Conservation (phyloP, 2,888 invertebrate species). For the Thecophora atra region DNA sequence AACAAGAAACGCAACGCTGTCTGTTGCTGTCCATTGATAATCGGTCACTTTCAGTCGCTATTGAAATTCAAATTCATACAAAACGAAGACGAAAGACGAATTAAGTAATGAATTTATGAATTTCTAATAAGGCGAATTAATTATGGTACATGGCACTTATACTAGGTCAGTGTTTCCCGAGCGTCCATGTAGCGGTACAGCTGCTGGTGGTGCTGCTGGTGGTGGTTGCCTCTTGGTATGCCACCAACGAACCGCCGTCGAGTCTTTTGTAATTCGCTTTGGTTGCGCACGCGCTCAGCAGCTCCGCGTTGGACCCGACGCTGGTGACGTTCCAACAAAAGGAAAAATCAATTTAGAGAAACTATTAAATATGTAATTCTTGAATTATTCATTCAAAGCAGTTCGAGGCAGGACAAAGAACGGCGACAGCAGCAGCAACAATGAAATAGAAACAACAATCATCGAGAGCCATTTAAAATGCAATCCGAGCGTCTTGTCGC, state of each 20-base stretch:
- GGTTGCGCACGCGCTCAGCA: slow-evolving; percentile 20
- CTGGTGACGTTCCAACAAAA: neutral
- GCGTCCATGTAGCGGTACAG: neutral
- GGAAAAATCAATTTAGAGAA: slow-evolving; percentile 6
- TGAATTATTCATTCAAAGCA: slow-evolving; percentile 35
- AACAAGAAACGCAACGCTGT: no score
- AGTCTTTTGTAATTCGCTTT: slow-evolving; percentile 21
- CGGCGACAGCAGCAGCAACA: neutral
- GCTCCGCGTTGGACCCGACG: neutral
- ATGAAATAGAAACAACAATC: slow-evolving; percentile 5
- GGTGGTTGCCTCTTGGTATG: no score
- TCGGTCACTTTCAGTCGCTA: neutral
- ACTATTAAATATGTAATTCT: slow-evolving; percentile 6
- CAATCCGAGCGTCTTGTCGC: neutral
- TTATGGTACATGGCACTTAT: neutral
- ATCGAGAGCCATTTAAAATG: slow-evolving; percentile 9
- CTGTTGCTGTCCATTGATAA: no score
- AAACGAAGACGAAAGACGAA: neutral
- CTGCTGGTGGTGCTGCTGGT: neutral
- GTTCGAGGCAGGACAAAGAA: slow-evolving; percentile 20
- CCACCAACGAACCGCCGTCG: neutral
- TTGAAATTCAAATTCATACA: slow-evolving; percentile 6
- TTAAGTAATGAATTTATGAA: slow-evolving; percentile 22
- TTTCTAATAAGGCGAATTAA: slow-evolving; percentile 12
- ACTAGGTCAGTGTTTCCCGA: slow-evolving; percentile 26